These are phyloP conservation scores for Drosophila pectinifera DNA, from an alignment of 1,140 invertebrate genomes.

Conservation along the genomic window DNA sequence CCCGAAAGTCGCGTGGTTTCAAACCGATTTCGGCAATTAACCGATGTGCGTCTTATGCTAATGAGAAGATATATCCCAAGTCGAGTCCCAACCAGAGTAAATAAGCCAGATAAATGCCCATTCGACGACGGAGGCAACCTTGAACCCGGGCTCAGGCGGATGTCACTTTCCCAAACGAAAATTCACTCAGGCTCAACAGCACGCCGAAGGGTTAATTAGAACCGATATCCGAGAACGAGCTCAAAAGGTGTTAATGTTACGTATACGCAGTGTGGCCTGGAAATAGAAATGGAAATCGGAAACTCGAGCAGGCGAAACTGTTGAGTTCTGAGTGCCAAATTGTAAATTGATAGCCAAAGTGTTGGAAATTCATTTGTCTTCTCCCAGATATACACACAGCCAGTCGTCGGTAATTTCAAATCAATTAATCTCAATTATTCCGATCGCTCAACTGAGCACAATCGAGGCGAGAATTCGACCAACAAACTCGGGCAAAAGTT, in stretches of 20 bases:
- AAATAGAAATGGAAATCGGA: conserved; percentile 51
- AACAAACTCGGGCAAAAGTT: conserved; percentile 12
- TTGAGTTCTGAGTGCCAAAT: conserved; percentile 21
- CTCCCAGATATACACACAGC: neutral
- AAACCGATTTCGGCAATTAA: conserved; percentile 33
- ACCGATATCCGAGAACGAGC: conserved; percentile 12
- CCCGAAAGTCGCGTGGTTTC: conserved; percentile 23
- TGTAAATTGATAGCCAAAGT: conserved; percentile 52
- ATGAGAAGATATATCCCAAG: conserved; percentile 24
- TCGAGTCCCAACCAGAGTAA: conserved; percentile 20
- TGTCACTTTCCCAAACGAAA: conserved; percentile 46
- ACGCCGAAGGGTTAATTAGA: conserved; percentile 22
- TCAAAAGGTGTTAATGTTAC: conserved; percentile 61
- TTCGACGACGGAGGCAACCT: conserved; percentile 26
- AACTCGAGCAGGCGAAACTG: conserved; percentile 7
- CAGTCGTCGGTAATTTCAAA: conserved; percentile 40
- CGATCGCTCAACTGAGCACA: conserved; percentile 42
- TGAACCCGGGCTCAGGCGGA: conserved; percentile 30
- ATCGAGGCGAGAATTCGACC: conserved; percentile 36
- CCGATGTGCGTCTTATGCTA: conserved; percentile 48
- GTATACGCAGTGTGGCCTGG: conserved; percentile 60
- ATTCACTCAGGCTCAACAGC: conserved; percentile 16
- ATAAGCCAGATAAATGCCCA: conserved; percentile 37
- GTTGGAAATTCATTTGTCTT: conserved; percentile 28
- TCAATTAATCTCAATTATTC: conserved; percentile 62